Conservation (phyloP, 2,113 vertebrate species). For the Stercorarius parasiticus region DNA sequence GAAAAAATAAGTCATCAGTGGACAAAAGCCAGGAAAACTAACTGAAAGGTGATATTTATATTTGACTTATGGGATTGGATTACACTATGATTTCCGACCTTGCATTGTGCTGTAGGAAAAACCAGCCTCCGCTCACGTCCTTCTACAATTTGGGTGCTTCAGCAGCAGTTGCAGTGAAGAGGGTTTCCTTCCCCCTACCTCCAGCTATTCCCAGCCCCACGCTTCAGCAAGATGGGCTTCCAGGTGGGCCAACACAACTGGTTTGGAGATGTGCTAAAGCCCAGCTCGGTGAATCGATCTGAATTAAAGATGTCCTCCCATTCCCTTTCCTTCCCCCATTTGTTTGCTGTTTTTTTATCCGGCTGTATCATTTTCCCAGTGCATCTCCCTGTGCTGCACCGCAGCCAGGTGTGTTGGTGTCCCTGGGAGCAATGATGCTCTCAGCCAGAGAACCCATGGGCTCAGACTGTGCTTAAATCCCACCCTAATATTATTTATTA, state of each 20-base stretch:
- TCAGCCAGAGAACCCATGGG: background rate
- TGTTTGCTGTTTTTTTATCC: background rate
- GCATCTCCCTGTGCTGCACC: background rate
- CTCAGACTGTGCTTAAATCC: background rate
- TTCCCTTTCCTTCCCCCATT: rapidly evolving
- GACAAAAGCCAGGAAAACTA: background rate
- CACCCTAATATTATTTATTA: background rate
- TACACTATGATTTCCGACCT: background rate
- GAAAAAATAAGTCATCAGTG: background rate
- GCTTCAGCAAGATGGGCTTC: background rate
- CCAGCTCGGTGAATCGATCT: rapidly evolving
- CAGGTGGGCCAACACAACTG: background rate
- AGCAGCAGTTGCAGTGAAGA: background rate
- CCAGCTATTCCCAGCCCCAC: background rate
- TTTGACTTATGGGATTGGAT: background rate
- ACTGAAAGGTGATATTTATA: slow-evolving; percentile 4
- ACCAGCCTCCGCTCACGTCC: background rate
- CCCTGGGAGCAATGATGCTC: background rate
- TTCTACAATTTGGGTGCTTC: background rate
- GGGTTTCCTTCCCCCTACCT: background rate
- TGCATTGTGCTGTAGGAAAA: background rate
- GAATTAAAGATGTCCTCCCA: background rate
- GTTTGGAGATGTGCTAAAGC: background rate
- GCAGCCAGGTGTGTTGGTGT: background rate
- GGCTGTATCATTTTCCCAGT: background rate